phyloP scores from a whole-genome alignment of 2,113 vertebrate genomes.

The Alces alces region DNA sequence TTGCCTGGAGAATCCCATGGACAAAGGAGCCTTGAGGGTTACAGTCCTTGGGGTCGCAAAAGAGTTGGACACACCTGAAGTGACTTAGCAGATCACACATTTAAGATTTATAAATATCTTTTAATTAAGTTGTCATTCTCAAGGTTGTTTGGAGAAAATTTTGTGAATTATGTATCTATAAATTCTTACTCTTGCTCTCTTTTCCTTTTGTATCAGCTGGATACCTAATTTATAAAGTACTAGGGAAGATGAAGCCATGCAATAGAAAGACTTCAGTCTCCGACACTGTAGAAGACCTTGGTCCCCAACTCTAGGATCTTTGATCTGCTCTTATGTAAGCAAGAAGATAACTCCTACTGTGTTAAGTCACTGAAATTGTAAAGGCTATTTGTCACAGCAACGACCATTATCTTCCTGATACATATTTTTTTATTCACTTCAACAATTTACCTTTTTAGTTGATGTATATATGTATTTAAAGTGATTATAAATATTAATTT shows the following conservation, averaged over 20 bases:
- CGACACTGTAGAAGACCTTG: neutral
- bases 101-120: neutral
- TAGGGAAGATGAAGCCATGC: neutral
- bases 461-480: neutral
- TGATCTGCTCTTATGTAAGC: neutral
- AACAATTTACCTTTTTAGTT: neutral
- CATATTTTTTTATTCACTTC: neutral
- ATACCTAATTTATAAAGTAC: neutral
- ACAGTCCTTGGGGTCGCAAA: neutral
- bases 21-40: neutral
- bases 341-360: neutral
- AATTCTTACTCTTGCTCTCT: slow-evolving; percentile 80
- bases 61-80: neutral
- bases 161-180: slow-evolving; percentile 60
- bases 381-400: neutral
- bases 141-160: neutral
- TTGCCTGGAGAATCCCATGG: neutral
- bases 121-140: neutral
- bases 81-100: neutral
- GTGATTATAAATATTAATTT: neutral
- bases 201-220: neutral
- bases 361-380: neutral
- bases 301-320: neutral
- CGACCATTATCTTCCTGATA: neutral
- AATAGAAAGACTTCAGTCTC: neutral